Base-by-base conservation (phyloP, 2,888 invertebrate genomes). In the Xestia rhomboidea region DNA sequence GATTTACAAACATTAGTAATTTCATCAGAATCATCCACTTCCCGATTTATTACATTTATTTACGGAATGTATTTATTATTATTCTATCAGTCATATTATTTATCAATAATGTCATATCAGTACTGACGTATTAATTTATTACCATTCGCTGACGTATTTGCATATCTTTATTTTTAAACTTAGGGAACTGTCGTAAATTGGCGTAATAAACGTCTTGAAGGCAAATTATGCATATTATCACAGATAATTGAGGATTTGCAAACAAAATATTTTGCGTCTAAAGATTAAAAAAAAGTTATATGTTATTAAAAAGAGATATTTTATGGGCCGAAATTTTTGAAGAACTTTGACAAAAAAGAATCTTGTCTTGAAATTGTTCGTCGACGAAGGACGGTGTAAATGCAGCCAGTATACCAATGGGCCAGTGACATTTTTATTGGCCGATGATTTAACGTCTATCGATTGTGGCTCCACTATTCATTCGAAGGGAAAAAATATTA, bases 341-440 rank as follows among this genome's bases (percentile, higher is more conserved):
- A 5, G 21, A 5, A 1, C 8, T 30, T 21, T 49, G 5, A n/a
- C n/a, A 3, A 46, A 60, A 41, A 34, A 21, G 34, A 11, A 24
- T 18, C 11, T 8, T 24, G 1, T 2, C 11, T n/a, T 2, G 4
- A 67, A 44, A 54, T 18, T 49, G 1, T 69, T 80, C 69, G 68
- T 30, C 11, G 21, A 5, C 73, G 83, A 84, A 74, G n/a, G 67
- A 77, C 94, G 93, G 95, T 96, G 95, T 95, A 83, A 96, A 79
- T 75, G 83, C 74, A 74, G 74, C 81, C 90, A 81, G 38, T 49
- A 34, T 64, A 68, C 82, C 79, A 86, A 85, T 92, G 92, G 95
- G 95, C 93, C 94, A 95, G 91, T 95, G 96, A 96, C 96, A 95
- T 95, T 96, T 96, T 96, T 96, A 96, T 96, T 95, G 94, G 93